Evolutionary conservation across 2,113 vertebrate genomes (phyloP), one percentile per base, ranked within the genome.

Genomic region (Chaetodon auriga): DNA sequence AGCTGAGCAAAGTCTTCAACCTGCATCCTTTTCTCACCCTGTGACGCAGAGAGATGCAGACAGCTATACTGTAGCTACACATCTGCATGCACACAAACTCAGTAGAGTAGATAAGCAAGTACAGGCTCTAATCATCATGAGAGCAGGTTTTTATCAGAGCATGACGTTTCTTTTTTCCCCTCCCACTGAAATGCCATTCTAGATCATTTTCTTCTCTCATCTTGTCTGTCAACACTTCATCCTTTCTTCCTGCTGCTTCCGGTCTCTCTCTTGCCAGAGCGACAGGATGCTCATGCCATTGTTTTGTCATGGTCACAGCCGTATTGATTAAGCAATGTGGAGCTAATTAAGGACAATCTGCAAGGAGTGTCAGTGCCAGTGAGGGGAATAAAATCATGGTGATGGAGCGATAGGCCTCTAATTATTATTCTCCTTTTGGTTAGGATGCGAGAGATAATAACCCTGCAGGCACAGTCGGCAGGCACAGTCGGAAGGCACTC

Each of bases 281-380:
- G 54, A 80, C 87, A 90, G 81, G 76, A 82, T 65, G 83, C 79
- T 81, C 87, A 81, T 79, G 83, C 78, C 84, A 71, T 89, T 91
- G 90, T 93, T 91, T 87, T 84, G 82, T 92, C 89, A 78, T 66
- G 82, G 85, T 75, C 61, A 38, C 25, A 68, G 81, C 80, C n/a
- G 1, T 91, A 93, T 93, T 92, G 93, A 95, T 95, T 91, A 88
- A 90, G 83, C 3, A 65, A 89, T 85, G 87, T 86, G 71, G 45
- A 86, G 88, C 90, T 93, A 93, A 94, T 95, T 95, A 94, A 94
- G 93, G 80, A 75, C 88, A 85, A 91, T 92, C 87, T 91, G 76
- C 58, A 80, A 89, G 86, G 87, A 87, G 90, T 85, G 89, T 85
- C 58, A 57, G 82, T 75, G 81, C 82, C 81, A 91, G 87, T 73